phyloP scores from a whole-genome alignment of 2,797 vertebrate species.

The Diglossa cyanea region DNA sequence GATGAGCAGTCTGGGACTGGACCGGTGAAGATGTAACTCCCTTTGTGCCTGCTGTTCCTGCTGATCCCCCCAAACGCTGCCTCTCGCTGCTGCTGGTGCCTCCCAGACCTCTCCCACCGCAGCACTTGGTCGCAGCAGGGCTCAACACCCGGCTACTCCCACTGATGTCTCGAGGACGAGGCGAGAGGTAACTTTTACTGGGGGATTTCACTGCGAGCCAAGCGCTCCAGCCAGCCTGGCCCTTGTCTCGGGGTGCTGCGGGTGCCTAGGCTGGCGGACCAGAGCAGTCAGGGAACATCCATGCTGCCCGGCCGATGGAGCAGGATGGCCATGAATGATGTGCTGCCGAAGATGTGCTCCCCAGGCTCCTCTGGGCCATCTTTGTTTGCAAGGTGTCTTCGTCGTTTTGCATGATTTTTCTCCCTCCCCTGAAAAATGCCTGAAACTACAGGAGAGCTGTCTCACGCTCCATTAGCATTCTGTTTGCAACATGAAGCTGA shows the following conservation, averaged over 20 bases:
- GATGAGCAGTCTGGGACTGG: neutral
- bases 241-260: neutral
- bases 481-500: neutral
- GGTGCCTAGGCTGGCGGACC: accelerated
- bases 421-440: neutral
- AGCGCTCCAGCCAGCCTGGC: neutral
- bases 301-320: neutral
- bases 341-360: accelerated
- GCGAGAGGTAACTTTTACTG: neutral
- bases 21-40: neutral
- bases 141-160: neutral
- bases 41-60: neutral
- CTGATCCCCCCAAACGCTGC: neutral
- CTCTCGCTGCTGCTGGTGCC: neutral
- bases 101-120: neutral
- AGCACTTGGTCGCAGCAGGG: neutral
- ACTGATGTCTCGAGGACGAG: neutral
- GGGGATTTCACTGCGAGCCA: neutral
- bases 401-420: neutral
- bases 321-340: neutral
- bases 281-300: neutral
- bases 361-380: neutral
- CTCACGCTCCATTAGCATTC: neutral
- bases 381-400: neutral
- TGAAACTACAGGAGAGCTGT: neutral